Conservation (phyloP, 1,140 invertebrate species). For the Samia ricini region DNA sequence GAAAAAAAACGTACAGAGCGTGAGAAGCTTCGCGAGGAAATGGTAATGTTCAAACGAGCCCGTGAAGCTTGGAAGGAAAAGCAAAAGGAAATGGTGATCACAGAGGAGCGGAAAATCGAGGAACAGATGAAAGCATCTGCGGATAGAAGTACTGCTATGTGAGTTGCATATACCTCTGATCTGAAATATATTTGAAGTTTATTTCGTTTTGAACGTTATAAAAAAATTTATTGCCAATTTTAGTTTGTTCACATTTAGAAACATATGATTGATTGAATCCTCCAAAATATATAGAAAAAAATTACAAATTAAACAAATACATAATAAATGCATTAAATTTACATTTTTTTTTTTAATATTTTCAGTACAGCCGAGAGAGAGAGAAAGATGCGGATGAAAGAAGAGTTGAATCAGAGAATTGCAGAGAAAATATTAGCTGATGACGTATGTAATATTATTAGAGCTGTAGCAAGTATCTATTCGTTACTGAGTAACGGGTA, state of each 20-base stretch:
- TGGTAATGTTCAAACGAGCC: constrained; percentile 44
- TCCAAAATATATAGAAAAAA: too few relatives aligned
- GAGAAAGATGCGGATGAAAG: constrained; percentile 33
- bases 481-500: too few relatives aligned
- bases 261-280: too few relatives aligned
- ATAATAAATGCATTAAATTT: too few relatives aligned
- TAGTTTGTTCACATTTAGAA: too few relatives aligned
- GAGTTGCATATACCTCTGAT: too few relatives aligned
- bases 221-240: too few relatives aligned
- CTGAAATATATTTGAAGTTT: too few relatives aligned
- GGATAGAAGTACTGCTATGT: constrained; percentile 44
- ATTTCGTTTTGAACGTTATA: too few relatives aligned
- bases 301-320: too few relatives aligned
- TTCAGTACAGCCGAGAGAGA: constrained; percentile 47
- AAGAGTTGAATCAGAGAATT: constrained; percentile 44
- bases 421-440: constrained; percentile 43
- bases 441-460: too few relatives aligned
- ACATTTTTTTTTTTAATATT: constrained; percentile 6
- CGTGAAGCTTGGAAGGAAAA: constrained; percentile 47
- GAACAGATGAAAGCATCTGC: constrained; percentile 33
- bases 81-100: constrained; percentile 42
- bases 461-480: too few relatives aligned
- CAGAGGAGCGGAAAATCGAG: constrained; percentile 46
- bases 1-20: constrained; percentile 43
- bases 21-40: constrained; percentile 44